Base-by-base conservation (phyloP, 2,797 vertebrate species). In the Eulemur mongoz region DNA sequence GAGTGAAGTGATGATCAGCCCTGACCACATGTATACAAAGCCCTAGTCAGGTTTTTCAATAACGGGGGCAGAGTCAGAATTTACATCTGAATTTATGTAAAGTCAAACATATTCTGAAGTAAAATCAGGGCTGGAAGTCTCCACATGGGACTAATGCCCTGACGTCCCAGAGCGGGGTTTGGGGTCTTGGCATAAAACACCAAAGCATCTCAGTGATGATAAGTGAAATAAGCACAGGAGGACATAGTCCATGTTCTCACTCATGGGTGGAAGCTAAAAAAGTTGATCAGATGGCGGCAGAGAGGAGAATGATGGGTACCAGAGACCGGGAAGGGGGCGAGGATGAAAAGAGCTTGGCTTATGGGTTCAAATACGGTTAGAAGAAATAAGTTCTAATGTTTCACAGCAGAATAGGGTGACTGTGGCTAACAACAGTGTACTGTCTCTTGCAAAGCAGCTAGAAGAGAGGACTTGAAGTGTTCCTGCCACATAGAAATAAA, bases 81-180 rank as follows among this genome's bases (percentile, higher is more conserved):
- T 69, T 22, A 20, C 75, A 18, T 40, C 22, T 32, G n/a, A 73
- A 70, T 69, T 20, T 69, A 48, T 45, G 65, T 50, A 48, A n/a
- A 38, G 52, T 67, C 0, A 15, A 14, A 63, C 30, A 43, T 15
- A 23, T 84, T 45, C 20, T 15, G 73, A 86, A 25, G 20, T 57
- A n/a, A 52, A 40, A 27, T 7, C 43, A 25, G 23, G 50, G 67
- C 30, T 76, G 32, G 43, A 35, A 88, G 20, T 35, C 12, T 50
- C 61, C 63, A 4, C 32, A 1, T 4, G 30, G 27, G 23, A 14
- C 18, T 18, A 2, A 6, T 2, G 4, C 23, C 11, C 22, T 25
- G 72, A 52, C 2, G 0, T 40, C 23, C 14, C 30, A 30, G 23
- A 9, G 23, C 50, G 13, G 30, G 17, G 22, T 27, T 10, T 32